Percentiles rank a stretch among this genome's conserved stretches.
phyloP scores from a whole-genome alignment of 1,140 invertebrate species.

The Globodera rostochiensis region DNA sequence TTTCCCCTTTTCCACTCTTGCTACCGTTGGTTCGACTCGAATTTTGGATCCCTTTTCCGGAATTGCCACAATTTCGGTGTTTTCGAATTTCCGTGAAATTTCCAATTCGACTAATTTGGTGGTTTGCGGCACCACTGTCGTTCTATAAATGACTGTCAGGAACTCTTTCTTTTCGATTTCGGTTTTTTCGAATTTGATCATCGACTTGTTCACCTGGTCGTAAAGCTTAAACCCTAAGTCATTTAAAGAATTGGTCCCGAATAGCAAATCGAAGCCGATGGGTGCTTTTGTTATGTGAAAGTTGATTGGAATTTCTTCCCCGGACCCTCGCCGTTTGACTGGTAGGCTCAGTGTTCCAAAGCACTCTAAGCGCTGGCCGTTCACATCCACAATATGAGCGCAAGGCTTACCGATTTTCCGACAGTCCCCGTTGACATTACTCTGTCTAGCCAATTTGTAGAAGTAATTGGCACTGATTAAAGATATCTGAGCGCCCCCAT shows the following conservation, averaged over 20 bases:
- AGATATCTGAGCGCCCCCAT: neutral
- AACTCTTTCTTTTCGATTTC: neutral
- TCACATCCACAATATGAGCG: conserved; percentile 11
- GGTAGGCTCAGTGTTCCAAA: conserved; percentile 3
- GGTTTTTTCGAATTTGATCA: neutral
- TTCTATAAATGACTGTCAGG: neutral
- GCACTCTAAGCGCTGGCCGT: conserved; percentile 9
- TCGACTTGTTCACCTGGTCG: neutral
- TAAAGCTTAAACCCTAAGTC: neutral
- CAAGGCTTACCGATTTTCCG: neutral
- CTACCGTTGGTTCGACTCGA: too few species aligned
- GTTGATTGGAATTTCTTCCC: neutral
- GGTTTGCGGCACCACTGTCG: neutral
- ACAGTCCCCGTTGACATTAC: neutral
- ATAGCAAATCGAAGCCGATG: neutral
- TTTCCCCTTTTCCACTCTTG: too few species aligned
- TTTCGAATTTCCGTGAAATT: too few species aligned
- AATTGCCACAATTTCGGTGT: too few species aligned
- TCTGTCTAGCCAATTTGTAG: neutral
- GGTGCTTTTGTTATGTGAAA: neutral
- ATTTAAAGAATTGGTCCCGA: neutral
- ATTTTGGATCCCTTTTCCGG: too few species aligned
- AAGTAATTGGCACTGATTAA: neutral
- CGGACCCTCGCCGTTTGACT: neutral
- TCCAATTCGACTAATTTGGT: neutral